Conservation (phyloP, 2,888 invertebrate species). For the Epistrophe eligans region DNA sequence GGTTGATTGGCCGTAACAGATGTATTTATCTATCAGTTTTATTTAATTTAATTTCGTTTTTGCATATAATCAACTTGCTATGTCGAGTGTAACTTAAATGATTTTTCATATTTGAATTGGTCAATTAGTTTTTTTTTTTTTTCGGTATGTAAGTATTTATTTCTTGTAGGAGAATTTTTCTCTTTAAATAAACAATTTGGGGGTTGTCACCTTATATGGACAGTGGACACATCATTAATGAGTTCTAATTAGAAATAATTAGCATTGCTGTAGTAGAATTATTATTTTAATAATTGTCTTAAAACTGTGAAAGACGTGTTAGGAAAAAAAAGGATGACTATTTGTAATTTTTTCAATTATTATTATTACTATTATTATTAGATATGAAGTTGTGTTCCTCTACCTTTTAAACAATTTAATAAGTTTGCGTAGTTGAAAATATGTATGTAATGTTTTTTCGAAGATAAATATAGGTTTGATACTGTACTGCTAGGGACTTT, state of each 20-base stretch:
- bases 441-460: too few species aligned
- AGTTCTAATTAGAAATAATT: slow-evolving; percentile 25
- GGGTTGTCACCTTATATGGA: slow-evolving; percentile 64
- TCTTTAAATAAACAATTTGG: slow-evolving; percentile 47
- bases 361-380: too few species aligned
- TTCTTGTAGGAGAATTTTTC: slow-evolving; percentile 20
- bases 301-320: background rate
- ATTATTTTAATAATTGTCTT: background rate
- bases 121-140: slow-evolving; percentile 53
- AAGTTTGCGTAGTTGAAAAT: too few species aligned
- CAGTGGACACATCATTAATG: slow-evolving; percentile 50
- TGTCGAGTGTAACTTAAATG: slow-evolving; percentile 46
- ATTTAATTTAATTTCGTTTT: too few species aligned
- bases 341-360: background rate
- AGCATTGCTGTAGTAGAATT: background rate
- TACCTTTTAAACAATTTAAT: too few species aligned
- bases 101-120: slow-evolving; percentile 70
- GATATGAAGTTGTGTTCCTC: too few species aligned
- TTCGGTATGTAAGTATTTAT: slow-evolving; percentile 31
- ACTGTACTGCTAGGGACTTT: too few species aligned
- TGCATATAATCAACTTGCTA: slow-evolving; percentile 37
- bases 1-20: slow-evolving; percentile 62
- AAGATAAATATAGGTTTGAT: too few species aligned
- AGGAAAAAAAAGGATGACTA: background rate
- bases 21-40: slow-evolving; percentile 24